Conservation (phyloP, 2,113 vertebrate species). For the Laticauda colubrina region DNA sequence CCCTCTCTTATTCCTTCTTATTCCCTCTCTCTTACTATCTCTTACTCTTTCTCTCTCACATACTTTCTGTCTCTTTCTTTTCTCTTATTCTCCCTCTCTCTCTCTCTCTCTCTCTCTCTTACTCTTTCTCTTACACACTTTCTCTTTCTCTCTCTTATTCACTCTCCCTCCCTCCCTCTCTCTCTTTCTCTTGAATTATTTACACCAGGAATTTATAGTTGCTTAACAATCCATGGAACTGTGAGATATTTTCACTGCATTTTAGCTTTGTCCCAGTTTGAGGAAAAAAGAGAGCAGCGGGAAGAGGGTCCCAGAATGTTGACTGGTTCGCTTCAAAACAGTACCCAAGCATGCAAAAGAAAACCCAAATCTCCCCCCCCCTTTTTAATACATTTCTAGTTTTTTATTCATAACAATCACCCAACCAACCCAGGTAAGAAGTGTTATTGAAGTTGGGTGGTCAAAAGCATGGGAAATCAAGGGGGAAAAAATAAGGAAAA, state of each 20-base stretch:
- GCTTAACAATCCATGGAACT: constrained; percentile 61
- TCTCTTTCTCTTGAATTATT: constrained; percentile 63
- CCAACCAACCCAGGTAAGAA: not conserved
- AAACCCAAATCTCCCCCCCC: not conserved
- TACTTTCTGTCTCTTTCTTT: too few species aligned
- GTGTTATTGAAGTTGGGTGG: not conserved
- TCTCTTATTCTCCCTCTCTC: too few species aligned
- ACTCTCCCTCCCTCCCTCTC: too few species aligned
- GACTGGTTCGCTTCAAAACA: not conserved
- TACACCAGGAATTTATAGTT: constrained; percentile 75
- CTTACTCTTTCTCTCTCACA: too few species aligned
- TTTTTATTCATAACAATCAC: not conserved
- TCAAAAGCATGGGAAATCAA: not conserved
- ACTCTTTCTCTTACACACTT: too few species aligned
- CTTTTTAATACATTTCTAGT: not conserved
- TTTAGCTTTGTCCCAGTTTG: not conserved
- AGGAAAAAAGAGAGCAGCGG: not conserved
- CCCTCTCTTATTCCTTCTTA: not conserved
- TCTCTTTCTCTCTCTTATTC: too few species aligned
- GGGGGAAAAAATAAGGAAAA: not conserved
- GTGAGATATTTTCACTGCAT: not conserved
- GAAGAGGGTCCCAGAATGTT: not conserved
- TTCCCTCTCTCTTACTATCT: not conserved
- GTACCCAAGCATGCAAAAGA: not conserved
- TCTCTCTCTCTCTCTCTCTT: too few species aligned